Evolutionary conservation across 2,888 invertebrate species (phyloP), one percentile per base, ranked within the genome.

Genomic region (Augochlorella aurata): DNA sequence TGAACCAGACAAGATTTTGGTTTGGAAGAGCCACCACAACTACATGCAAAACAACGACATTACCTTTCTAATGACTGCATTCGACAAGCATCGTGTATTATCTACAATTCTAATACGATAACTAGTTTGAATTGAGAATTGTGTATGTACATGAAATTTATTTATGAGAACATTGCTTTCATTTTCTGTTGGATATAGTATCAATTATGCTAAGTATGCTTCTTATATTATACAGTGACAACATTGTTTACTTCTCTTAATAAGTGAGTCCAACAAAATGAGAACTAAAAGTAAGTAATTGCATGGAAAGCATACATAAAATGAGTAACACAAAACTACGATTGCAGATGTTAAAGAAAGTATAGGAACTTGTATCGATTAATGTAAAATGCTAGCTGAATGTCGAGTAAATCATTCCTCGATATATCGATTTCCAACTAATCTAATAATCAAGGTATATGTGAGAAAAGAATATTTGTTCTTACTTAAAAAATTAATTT

Each of bases 1-100:
- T 95, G 95, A 88, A 95, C 95, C 93, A 95, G 94, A 94, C 95
- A 95, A 92, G 95, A 95, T 94, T 95, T 95, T 89, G 95, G 95
- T 94, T 95, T 95, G 91, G 94, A 94, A 91, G 95, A 95, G 91
- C 95, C 94, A 93, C 95, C 95, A 94, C 95, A 95, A 94, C 95
- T 95, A 94, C 91, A 94, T 94, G 94, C 94, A 92, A 93, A 93
- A 91, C 91, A 93, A 92, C 91, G 90, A 93, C 91, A 90, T 91
- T 91, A 91, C 90, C 92, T 87, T 93, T 92, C 92, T 92, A 91
- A 90, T 89, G 85, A 83, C 88, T 83, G 84, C 90, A 87, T 89
- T 90, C 89, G 79, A 92, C 88, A 90, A 90, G 90, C 91, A 88
- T 85, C 70, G 72, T 83, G 74, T 88, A 69, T 79, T 79, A 74